Percentiles rank a stretch among this genome's conserved stretches.
These are phyloP conservation scores for Cuniculus paca DNA, from an alignment of 2,797 vertebrate genomes.

Conservation along the genomic window DNA sequence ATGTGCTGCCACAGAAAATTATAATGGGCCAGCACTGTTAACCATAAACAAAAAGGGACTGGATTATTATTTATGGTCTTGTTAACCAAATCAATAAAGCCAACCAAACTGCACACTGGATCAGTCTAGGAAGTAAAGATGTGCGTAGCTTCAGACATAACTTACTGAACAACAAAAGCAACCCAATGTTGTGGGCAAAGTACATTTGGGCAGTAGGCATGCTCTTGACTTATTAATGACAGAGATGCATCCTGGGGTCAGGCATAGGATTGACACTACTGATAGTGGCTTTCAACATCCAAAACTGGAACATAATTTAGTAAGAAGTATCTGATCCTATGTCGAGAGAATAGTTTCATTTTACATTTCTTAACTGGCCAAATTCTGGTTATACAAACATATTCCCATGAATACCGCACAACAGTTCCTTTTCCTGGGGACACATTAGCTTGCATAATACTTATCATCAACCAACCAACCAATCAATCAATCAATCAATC, in stretches of 20 bases:
- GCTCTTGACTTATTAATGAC: neutral
- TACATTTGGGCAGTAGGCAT: neutral
- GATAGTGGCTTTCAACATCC: neutral
- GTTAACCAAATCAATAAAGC: slow-evolving; percentile 85
- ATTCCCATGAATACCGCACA: neutral
- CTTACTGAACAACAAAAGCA: neutral
- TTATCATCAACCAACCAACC: too few relatives aligned
- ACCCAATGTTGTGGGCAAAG: neutral
- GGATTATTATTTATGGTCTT: slow-evolving; percentile 86
- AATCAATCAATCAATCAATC: too few relatives aligned
- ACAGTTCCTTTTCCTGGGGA: neutral
- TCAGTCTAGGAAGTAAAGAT: slow-evolving; percentile 40
- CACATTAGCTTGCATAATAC: fast-evolving
- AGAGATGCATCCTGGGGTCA: neutral
- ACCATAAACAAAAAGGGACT: slow-evolving; percentile 79
- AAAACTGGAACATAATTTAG: neutral
- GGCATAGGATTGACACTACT: neutral
- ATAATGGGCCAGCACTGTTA: slow-evolving; percentile 80
- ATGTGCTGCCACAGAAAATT: slow-evolving; percentile 85
- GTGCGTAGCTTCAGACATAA: neutral
- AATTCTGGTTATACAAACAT: neutral
- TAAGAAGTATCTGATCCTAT: neutral
- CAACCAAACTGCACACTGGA: slow-evolving; percentile 71
- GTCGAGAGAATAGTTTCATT: neutral
- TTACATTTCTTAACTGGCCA: neutral